Evolutionary conservation across 2,888 invertebrate genomes (phyloP).

Genomic region (Abscondita cerata): DNA sequence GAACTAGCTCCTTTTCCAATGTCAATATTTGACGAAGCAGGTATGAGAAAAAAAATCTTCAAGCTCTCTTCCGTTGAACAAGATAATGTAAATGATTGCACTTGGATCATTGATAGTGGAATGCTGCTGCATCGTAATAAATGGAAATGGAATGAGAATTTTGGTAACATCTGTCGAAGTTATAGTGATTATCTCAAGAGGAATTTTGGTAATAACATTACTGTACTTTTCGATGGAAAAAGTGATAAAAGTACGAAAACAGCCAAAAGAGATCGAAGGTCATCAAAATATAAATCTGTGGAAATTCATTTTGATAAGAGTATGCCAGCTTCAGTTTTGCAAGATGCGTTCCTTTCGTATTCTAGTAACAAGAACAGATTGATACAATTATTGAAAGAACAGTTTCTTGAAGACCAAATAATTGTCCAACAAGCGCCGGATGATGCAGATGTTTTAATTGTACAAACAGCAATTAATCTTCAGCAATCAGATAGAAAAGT

Average conservation of each 20-base stretch:
- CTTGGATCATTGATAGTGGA: not conserved
- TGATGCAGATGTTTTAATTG: conserved; percentile 14
- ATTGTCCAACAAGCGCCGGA: not conserved
- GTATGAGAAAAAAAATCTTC: conserved; percentile 1
- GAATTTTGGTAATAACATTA: not conserved
- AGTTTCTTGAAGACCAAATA: not conserved
- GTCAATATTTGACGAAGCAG: not conserved
- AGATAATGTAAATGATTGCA: conserved; percentile 5
- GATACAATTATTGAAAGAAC: not conserved
- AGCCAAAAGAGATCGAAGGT: conserved; percentile 1
- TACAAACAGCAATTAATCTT: conserved; percentile 11
- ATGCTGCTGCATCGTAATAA: conserved; percentile 4
- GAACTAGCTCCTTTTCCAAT: conserved; percentile 1
- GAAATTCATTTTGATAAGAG: too few relatives aligned
- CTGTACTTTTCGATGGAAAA: not conserved
- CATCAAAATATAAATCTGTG: too few relatives aligned
- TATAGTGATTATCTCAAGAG: not conserved
- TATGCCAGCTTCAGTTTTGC: too few relatives aligned
- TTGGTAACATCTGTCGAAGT: not conserved
- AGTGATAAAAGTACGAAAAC: conserved; percentile 1
- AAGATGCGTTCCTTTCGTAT: too few relatives aligned
- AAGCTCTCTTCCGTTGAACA: not conserved
- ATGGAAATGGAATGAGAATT: conserved; percentile 2
- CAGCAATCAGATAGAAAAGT: not conserved
- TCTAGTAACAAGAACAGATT: not conserved